Evolutionary conservation across 2,888 invertebrate species (phyloP).

Genomic region (Ochropleura leucogaster): DNA sequence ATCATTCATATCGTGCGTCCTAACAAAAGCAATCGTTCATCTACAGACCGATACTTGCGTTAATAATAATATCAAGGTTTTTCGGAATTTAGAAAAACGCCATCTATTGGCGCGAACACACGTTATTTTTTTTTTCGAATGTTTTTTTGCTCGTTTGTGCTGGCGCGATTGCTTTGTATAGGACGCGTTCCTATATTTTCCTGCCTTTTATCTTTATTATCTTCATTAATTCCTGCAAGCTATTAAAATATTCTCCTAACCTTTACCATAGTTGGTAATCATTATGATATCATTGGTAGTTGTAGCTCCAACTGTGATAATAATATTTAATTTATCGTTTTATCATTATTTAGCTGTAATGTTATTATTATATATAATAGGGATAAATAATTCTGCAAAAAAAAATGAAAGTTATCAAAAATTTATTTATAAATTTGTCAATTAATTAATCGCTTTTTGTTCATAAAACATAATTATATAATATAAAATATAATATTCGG

Average conservation of each 20-base stretch:
- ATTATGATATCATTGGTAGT: constrained; percentile 70
- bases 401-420: neutral
- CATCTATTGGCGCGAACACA: neutral
- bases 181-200: neutral
- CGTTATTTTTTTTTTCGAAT: too few species aligned
- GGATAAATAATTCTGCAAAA: constrained; percentile 44
- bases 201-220: constrained; percentile 1
- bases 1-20: neutral
- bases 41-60: neutral
- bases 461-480: neutral
- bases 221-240: constrained; percentile 4
- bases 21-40: neutral
- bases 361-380: constrained; percentile 39
- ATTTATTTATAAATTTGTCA: neutral
- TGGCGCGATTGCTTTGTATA: neutral
- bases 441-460: neutral
- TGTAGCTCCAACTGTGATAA: constrained; percentile 86
- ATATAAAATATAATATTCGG: neutral
- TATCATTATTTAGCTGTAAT: constrained; percentile 49
- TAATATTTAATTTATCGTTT: constrained; percentile 66
- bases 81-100: neutral
- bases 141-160: neutral
- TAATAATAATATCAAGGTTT: neutral
- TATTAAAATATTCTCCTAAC: constrained; percentile 26
- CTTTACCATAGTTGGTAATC: constrained; percentile 50